Evolutionary conservation across 2,888 invertebrate genomes (phyloP).

Genomic region (Leuctra nigra): DNA sequence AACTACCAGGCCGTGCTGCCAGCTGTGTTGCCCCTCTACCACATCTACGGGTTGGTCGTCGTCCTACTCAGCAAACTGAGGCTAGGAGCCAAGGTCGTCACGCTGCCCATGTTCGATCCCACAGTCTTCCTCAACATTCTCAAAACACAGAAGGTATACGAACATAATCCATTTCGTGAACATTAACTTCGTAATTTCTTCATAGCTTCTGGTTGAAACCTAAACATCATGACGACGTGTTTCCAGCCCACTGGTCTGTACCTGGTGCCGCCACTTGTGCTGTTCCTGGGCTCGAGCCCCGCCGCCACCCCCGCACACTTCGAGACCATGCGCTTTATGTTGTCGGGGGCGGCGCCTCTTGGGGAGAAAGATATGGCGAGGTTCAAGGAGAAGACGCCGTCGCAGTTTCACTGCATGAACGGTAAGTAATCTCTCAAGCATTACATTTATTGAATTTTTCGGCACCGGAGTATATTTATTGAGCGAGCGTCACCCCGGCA

Average conservation of each 20-base stretch:
- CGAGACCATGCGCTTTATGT: constrained; percentile 45
- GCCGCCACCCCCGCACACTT: constrained; percentile 52
- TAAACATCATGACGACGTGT: too few relatives aligned
- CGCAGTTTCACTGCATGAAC: too few relatives aligned
- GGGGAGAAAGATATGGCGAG: constrained; percentile 49
- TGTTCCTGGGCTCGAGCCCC: constrained; percentile 61
- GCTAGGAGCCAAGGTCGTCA: constrained; percentile 57
- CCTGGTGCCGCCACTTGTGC: constrained; percentile 68
- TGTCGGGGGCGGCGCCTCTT: constrained; percentile 65
- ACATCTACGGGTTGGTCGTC: constrained; percentile 67
- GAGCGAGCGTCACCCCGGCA: too few relatives aligned
- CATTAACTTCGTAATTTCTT: too few relatives aligned
- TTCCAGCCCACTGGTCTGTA: constrained; percentile 50
- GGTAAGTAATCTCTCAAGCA: too few relatives aligned
- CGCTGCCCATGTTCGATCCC: constrained; percentile 68
- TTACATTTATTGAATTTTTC: too few relatives aligned
- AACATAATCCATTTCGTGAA: too few relatives aligned
- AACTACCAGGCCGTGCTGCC: constrained; percentile 56
- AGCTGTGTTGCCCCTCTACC: constrained; percentile 73
- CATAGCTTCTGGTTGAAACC: too few relatives aligned
- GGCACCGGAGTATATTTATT: too few relatives aligned
- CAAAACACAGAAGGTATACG: constrained; percentile 54
- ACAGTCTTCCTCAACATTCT: constrained; percentile 58
- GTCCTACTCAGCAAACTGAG: constrained; percentile 51
- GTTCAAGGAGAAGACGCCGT: constrained; percentile 46